A percentile compares a stretch with the other conserved stretches of the same genome.
phyloP scores from a whole-genome alignment of 1,140 invertebrate species.

The Metaphire vulgaris region DNA sequence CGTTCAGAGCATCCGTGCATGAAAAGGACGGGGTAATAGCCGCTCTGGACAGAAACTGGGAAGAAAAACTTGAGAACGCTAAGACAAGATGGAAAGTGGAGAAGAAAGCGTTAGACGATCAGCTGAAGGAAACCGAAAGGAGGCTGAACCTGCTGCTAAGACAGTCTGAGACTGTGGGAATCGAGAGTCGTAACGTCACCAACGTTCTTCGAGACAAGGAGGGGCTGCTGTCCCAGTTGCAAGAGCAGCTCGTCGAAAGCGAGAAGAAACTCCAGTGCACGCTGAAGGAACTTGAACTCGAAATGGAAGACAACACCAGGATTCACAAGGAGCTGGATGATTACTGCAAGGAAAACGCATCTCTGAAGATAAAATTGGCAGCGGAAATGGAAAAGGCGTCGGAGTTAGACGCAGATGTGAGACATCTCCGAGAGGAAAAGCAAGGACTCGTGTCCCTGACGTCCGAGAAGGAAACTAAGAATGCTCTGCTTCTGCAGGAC shows the following conservation, averaged over 20 bases:
- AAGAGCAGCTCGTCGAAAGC: constrained; percentile 46
- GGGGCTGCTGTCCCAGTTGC: constrained; percentile 44
- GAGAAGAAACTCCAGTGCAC: constrained; percentile 43
- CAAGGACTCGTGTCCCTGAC: neutral
- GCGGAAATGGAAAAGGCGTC: neutral
- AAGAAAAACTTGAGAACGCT: neutral
- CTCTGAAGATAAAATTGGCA: neutral
- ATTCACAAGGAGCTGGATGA: neutral
- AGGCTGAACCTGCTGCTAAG: neutral
- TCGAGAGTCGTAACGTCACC: constrained; percentile 37
- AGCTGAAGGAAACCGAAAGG: neutral
- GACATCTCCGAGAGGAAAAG: neutral
- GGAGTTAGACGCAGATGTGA: neutral
- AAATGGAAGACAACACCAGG: constrained; percentile 19
- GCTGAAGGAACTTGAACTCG: constrained; percentile 32
- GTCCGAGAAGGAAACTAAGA: constrained; percentile 13
- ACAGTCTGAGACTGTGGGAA: neutral
- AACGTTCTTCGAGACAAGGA: constrained; percentile 42
- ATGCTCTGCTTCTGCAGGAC: constrained; percentile 4
- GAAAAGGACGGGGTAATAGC: neutral
- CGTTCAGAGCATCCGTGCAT: neutral
- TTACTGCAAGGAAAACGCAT: neutral
- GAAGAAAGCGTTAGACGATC: constrained; percentile 24
- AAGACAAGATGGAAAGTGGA: constrained; percentile 10
- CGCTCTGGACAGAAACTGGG: neutral